phyloP scores from a whole-genome alignment of 2,888 invertebrate species.

The Chorisops tibialis region DNA sequence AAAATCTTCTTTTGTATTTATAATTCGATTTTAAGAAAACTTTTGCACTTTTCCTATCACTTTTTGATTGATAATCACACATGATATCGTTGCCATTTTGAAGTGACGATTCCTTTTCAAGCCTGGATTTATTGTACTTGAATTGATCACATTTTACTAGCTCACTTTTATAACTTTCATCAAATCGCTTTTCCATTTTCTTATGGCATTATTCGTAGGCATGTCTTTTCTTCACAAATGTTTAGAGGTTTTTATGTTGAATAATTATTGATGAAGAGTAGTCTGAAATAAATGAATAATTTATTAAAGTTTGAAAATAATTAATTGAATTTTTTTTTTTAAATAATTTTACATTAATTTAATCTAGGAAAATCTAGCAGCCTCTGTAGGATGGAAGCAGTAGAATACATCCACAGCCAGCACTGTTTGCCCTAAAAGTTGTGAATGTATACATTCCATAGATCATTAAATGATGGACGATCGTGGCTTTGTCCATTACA shows the following conservation, averaged over 20 bases:
- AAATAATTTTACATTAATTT: no score
- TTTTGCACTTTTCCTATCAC: slow-evolving; percentile 27
- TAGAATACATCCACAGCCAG: no score
- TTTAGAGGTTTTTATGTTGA: not conserved
- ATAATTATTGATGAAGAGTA: not conserved
- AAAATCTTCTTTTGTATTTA: slow-evolving; percentile 50
- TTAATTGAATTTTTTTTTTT: no score
- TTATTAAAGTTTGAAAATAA: no score
- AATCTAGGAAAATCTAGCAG: no score
- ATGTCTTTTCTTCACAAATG: not conserved
- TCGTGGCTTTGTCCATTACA: no score
- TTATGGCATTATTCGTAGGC: not conserved
- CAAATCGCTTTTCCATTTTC: slow-evolving; percentile 14
- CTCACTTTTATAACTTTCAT: not conserved
- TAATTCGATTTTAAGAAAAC: slow-evolving; percentile 50
- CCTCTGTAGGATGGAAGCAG: no score
- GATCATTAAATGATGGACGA: no score
- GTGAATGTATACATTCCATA: no score
- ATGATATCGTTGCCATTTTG: not conserved
- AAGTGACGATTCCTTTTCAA: not conserved
- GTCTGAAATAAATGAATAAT: not conserved
- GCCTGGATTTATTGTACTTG: not conserved
- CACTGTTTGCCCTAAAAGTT: no score
- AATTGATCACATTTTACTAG: slow-evolving; percentile 1
- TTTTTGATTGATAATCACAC: not conserved